Evolutionary conservation across 2,888 invertebrate species (phyloP).

Genomic region (Scrobipalpa atriplicella): DNA sequence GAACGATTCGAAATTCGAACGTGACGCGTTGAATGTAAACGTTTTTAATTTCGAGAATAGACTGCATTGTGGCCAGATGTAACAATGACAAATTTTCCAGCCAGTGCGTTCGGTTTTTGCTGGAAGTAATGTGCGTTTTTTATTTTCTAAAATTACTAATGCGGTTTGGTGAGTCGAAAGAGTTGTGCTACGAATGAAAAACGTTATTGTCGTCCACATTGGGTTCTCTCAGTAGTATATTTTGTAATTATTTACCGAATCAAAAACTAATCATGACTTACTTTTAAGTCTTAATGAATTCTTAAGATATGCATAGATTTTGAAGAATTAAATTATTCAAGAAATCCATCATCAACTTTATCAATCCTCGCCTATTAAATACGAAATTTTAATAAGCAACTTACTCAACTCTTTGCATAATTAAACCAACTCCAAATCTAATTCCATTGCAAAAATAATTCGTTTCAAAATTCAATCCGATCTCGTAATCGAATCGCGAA

Average conservation of each 20-base stretch:
- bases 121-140: conserved; percentile 39
- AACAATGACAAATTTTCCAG: conserved; percentile 42
- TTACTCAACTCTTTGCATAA: conserved; percentile 21
- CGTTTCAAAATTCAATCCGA: conserved; percentile 54
- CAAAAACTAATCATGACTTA: too few species aligned
- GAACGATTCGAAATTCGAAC: conserved; percentile 56
- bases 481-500: conserved; percentile 68
- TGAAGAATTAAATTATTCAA: not conserved
- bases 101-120: conserved; percentile 39
- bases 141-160: conserved; percentile 1
- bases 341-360: not conserved
- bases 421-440: conserved; percentile 29
- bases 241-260: too few species aligned
- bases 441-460: conserved; percentile 39
- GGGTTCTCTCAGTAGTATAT: not conserved
- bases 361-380: not conserved
- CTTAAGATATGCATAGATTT: not conserved
- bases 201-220: not conserved
- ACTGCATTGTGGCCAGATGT: conserved; percentile 38
- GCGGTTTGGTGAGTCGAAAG: not conserved
- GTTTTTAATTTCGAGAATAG: conserved; percentile 77
- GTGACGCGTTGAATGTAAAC: conserved; percentile 50
- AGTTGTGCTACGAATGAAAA: not conserved
- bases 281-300: not conserved
- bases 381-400: conserved; percentile 17